A percentile compares a stretch with the other conserved stretches of the same genome.
Evolutionary conservation across 2,113 vertebrate genomes (phyloP).

Genomic region (Phyllostomus discolor): DNA sequence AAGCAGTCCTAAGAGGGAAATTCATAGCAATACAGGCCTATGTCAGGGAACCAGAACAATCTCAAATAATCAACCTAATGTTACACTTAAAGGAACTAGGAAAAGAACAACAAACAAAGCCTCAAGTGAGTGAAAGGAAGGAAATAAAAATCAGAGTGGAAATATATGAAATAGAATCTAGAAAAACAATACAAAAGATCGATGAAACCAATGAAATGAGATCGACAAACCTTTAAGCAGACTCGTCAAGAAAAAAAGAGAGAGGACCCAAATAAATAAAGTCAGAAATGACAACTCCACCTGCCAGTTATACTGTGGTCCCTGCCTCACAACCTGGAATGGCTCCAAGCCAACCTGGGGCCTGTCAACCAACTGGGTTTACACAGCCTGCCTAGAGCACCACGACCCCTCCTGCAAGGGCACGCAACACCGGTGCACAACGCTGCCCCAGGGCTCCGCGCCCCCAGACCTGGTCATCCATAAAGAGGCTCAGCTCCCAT

Average conservation of each 20-base stretch:
- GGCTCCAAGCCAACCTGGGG: constrained; percentile 80
- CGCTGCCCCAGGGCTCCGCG: constrained; percentile 93
- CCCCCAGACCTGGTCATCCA: constrained; percentile 95
- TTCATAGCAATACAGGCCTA: background rate
- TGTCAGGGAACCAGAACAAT: background rate
- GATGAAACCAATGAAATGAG: no score
- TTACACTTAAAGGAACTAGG: no score
- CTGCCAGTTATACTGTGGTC: constrained; percentile 88
- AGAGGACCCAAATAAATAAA: no score
- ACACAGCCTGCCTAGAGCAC: constrained; percentile 89
- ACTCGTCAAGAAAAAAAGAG: no score
- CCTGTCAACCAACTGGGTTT: constrained; percentile 88
- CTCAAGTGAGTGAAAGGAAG: no score
- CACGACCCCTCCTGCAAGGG: constrained; percentile 89
- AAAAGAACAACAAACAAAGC: no score
- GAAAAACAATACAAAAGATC: no score
- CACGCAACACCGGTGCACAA: constrained; percentile 87
- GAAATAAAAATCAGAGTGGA: no score
- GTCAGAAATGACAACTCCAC: constrained; percentile 74
- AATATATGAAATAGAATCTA: no score
- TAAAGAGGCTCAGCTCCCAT: constrained; percentile 77
- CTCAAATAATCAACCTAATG: background rate
- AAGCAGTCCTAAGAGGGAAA: background rate
- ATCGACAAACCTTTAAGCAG: no score
- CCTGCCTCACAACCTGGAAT: constrained; percentile 84